These are phyloP conservation scores for Stylophora pistillata DNA, from an alignment of 64 coral and sea anemone species.

Conservation along the genomic window DNA sequence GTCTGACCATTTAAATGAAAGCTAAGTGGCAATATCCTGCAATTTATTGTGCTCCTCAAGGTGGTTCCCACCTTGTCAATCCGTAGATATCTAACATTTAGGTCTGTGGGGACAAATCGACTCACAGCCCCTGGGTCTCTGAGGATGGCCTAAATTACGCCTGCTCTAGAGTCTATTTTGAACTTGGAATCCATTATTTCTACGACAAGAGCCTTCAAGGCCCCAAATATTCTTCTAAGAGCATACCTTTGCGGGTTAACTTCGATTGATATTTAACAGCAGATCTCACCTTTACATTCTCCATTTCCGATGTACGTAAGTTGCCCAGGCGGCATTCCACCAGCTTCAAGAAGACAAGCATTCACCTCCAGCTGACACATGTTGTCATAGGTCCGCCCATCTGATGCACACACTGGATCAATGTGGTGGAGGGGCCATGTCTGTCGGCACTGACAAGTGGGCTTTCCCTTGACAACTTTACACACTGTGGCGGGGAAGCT, in stretches of 20 bases:
- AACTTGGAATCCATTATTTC: too few relatives aligned
- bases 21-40: too few relatives aligned
- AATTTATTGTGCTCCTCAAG: too few relatives aligned
- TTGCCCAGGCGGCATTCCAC: not conserved
- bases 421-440: not conserved
- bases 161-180: not conserved
- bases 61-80: too few relatives aligned
- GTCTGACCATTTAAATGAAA: too few relatives aligned
- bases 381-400: constrained; percentile 55
- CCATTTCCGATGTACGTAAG: constrained; percentile 39
- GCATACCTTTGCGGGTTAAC: too few relatives aligned
- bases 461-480: not conserved
- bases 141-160: not conserved
- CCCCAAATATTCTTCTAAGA: too few relatives aligned
- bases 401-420: constrained; percentile 56
- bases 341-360: constrained; percentile 15
- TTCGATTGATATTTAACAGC: too few relatives aligned
- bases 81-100: too few relatives aligned
- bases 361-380: constrained; percentile 9
- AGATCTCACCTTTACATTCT: constrained; percentile 9
- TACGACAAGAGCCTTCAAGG: too few relatives aligned
- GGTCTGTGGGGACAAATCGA: not conserved
- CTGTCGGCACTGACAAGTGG: constrained; percentile 54
- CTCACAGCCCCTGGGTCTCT: too few relatives aligned
- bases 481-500: constrained; percentile 38